Base-by-base conservation (phyloP, 2,113 vertebrate genomes). In the Chauna torquata region DNA sequence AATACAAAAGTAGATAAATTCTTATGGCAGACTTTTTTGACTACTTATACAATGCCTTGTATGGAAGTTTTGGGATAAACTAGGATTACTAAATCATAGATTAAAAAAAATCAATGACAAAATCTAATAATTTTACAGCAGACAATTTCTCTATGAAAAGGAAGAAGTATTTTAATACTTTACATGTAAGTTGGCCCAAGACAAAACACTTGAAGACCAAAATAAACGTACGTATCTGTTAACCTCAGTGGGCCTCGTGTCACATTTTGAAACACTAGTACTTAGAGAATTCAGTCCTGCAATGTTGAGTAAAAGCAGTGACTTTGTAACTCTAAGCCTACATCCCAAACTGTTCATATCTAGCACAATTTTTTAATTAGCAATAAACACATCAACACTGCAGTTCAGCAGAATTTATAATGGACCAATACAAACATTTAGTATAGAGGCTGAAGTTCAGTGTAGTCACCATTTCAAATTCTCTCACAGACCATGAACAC, bases 11-110 rank as follows among this genome's bases (percentile, higher is more conserved):
- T 38, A 71, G 15, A 30, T 3, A 82, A 84, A 59, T 84, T 42
- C 12, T n/a, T 28, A 32, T 2, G 3, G 52, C 0, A 0, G 11
- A 38, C 15, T 4, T 6, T 15, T 42, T 64, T 40, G 42, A 86
- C 13, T 42, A 58, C 16, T 64, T 58, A 18, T 24, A 77, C 18
- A 77, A 36, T 2, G 4, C 38, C 16, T 75, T 59, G 22, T 34
- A 12, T 30, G 30, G 64, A 5, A 42, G 19, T 55, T 15, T 49
- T 40, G 12, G 24, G 27, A 90, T 12, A 81, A 77, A 69, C 2
- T 2, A 80, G 3, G 16, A 52, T 27, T 80, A 74, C 36, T 54
- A 62, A 74, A 77, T 70, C 16, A 57, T 1, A 74, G 24, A 49
- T 55, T 16, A 34, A 55, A 49, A 49, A 70, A 69, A n/a, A 30